Conservation (phyloP, 2,113 vertebrate genomes). For the Sebastes fasciatus region DNA sequence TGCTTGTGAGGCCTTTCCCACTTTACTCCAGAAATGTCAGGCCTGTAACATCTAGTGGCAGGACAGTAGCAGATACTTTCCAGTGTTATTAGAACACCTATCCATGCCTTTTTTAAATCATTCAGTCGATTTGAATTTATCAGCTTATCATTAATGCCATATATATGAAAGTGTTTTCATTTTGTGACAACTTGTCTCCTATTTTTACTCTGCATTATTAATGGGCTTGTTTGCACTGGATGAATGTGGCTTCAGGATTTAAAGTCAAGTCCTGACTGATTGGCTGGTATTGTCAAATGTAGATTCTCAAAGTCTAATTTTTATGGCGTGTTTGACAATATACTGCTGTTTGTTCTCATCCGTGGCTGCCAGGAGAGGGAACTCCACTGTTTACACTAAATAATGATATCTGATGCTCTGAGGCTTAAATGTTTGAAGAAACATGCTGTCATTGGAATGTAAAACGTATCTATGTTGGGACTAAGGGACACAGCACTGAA, state of each 20-base stretch:
- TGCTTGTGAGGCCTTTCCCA: conserved; percentile 35
- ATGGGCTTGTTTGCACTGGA: conserved; percentile 36
- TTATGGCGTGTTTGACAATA: conserved; percentile 1
- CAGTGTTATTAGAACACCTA: conserved; percentile 36
- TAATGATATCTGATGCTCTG: conserved; percentile 39
- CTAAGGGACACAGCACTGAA: conserved; percentile 48
- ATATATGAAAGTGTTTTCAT: conserved; percentile 31
- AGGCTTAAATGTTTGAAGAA: conserved; percentile 48
- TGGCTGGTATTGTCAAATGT: conserved; percentile 29
- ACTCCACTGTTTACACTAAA: conserved; percentile 68
- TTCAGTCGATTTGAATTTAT: conserved; percentile 34
- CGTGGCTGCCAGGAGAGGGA: conserved; percentile 57
- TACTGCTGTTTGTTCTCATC: conserved; percentile 53
- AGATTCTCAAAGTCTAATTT: conserved; percentile 15
- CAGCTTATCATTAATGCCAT: conserved; percentile 22
- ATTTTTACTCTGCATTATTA: conserved; percentile 12
- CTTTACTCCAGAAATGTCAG: conserved; percentile 32
- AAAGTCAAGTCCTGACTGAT: not conserved
- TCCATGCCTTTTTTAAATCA: conserved; percentile 31
- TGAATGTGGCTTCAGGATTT: conserved; percentile 30
- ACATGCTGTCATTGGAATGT: conserved; percentile 67
- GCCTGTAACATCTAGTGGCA: conserved; percentile 28
- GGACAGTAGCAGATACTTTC: conserved; percentile 27
- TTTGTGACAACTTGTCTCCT: conserved; percentile 18
- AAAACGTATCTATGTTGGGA: conserved; percentile 37